phyloP scores from a whole-genome alignment of 92 coral and sea anemone species.

The Virgularia gustaviana region DNA sequence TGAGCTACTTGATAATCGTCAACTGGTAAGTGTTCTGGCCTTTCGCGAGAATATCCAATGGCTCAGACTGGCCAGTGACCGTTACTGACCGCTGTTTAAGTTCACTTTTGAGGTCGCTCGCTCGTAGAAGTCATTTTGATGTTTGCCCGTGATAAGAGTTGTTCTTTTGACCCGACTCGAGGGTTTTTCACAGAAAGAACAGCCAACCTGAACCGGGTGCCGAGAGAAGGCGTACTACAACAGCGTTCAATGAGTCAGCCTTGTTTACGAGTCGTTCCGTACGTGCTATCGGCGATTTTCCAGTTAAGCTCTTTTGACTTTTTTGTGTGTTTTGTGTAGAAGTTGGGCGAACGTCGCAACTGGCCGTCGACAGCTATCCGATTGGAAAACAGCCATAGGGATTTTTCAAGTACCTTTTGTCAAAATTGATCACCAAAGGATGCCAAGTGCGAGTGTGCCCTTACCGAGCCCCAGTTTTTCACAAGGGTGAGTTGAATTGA shows the following conservation, averaged over 20 bases:
- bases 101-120: background rate
- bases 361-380: conserved; percentile 1
- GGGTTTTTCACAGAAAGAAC: too few species aligned
- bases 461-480: conserved; percentile 97
- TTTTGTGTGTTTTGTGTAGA: too few species aligned
- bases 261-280: too few species aligned
- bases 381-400: conserved; percentile 22
- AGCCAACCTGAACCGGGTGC: too few species aligned
- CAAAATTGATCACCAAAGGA: conserved; percentile 57
- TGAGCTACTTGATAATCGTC: conserved; percentile 1
- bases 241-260: too few species aligned
- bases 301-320: too few species aligned
- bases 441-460: conserved; percentile 99
- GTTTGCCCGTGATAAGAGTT: conserved; percentile 10
- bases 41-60: background rate
- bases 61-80: too few species aligned
- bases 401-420: conserved; percentile 31
- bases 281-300: too few species aligned
- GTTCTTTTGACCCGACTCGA: conserved; percentile 13
- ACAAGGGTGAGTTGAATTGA: conserved; percentile 78
- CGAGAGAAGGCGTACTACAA: too few species aligned
- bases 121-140: too few species aligned
- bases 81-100: too few species aligned
- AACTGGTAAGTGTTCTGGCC: conserved; percentile 16
- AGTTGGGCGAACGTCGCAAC: background rate